Evolutionary conservation across 2,888 invertebrate genomes (phyloP), one percentile per base, ranked within the genome.

Genomic region (Cartodere bifasciata): DNA sequence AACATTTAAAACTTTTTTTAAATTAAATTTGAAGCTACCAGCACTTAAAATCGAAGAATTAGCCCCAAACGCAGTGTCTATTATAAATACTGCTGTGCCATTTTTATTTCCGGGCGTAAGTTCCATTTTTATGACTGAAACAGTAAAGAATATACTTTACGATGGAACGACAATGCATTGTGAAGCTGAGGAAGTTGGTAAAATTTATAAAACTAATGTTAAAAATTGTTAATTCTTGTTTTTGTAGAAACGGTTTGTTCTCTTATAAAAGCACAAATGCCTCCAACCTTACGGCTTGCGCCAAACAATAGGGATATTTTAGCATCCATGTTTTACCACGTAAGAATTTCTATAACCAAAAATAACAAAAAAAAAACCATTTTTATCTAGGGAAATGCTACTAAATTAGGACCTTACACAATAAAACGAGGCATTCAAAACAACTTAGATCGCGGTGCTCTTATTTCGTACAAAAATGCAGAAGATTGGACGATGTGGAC

Each of bases 291-390:
- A 0, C 63, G 66, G 57, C 45, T 63, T 14, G 46, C 44, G 2
- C 62, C 61, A 3, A 60, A 64, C n/a, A 57, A 52, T 2, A 52
- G 55, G n/a, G 69, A 69, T 28, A 68, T 60, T 38, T 62, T 64
- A 41, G 70, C 70, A 54, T 66, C 71, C 0, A 62, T 70, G 60
- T 67, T 71, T 43, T 53, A 57, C 24, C 65, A 69, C 41, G 71
- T 71, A 55, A 56, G 68, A 59, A 16, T n/a, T n/a, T n/a, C n/a
- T n/a, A n/a, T n/a, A n/a, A n/a, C n/a, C n/a, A n/a, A n/a, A n/a
- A n/a, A n/a, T 13, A 7, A 13, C 11, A 11, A 6, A 24, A 24
- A n/a, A 11, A 10, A 9, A 24, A 27, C 9, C 6, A 10, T 23
- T 9, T 23, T 9, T 23, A 5, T 9, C 5, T 12, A 23, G 24